Evolutionary conservation across 2,113 vertebrate species (phyloP).

Genomic region (Rhynchopsitta pachyrhyncha): DNA sequence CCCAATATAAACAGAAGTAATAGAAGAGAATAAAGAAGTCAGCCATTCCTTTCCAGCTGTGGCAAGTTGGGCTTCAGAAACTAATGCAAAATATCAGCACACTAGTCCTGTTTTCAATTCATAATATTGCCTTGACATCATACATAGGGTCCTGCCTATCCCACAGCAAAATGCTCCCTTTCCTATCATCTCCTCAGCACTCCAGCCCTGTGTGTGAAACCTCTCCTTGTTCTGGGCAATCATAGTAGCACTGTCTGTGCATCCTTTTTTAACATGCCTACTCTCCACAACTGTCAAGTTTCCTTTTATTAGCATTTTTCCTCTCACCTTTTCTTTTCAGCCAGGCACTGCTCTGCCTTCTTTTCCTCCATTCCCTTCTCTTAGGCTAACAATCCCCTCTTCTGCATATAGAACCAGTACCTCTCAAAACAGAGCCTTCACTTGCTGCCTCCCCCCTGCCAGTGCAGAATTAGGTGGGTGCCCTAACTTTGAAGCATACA

Average conservation of each 20-base stretch:
- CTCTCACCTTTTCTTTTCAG: background rate
- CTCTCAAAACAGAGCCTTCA: background rate
- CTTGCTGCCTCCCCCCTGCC: background rate
- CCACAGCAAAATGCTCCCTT: background rate
- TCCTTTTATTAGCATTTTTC: background rate
- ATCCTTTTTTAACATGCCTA: background rate
- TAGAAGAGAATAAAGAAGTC: background rate
- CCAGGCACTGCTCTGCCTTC: background rate
- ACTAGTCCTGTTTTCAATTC: background rate
- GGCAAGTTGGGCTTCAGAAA: background rate
- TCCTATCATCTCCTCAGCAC: background rate
- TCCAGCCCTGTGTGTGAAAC: background rate
- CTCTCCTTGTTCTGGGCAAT: background rate
- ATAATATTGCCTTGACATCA: background rate
- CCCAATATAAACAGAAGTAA: background rate
- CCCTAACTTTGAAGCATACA: background rate
- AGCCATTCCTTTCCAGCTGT: background rate
- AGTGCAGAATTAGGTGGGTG: background rate
- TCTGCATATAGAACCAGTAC: background rate
- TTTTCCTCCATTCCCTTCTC: background rate
- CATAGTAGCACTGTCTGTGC: background rate
- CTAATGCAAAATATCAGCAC: background rate
- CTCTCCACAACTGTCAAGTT: background rate
- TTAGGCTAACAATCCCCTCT: background rate
- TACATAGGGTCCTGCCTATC: background rate